Evolutionary conservation across 2,888 invertebrate species (phyloP).

Genomic region (Diogma glabrata): DNA sequence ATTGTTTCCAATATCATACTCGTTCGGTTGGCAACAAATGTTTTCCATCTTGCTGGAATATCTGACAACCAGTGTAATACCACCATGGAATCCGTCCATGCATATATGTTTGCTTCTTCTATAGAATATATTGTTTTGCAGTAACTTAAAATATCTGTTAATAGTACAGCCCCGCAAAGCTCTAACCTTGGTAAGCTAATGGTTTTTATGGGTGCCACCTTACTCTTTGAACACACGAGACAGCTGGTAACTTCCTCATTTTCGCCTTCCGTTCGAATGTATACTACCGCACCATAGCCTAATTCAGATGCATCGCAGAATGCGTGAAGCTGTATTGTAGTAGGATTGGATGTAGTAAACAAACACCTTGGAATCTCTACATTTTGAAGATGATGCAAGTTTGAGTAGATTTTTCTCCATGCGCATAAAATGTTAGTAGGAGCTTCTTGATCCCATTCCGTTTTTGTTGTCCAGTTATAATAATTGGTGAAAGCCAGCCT

Average conservation of each 20-base stretch:
- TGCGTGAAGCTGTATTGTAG: background rate
- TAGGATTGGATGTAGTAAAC: background rate
- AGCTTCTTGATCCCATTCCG: background rate
- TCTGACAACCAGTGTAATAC: background rate
- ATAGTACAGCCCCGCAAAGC: background rate
- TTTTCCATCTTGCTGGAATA: background rate
- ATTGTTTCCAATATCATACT: background rate
- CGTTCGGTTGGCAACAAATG: background rate
- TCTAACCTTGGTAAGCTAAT: background rate
- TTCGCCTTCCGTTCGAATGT: background rate
- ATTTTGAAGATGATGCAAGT: background rate
- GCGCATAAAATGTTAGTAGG: background rate
- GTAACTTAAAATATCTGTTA: no score
- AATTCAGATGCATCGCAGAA: background rate
- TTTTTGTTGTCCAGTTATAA: background rate
- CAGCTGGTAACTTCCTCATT: background rate
- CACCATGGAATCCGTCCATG: constrained; percentile 1
- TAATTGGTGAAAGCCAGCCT: background rate
- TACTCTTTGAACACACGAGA: background rate
- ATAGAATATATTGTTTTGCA: no score
- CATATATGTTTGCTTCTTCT: background rate
- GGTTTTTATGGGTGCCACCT: background rate
- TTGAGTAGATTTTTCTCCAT: background rate
- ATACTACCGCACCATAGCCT: background rate
- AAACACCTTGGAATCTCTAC: background rate